Percentiles rank a stretch among this genome's conserved stretches.
Evolutionary conservation across 2,888 invertebrate genomes (phyloP).

Genomic region (Synanthedon tipuliformis): DNA sequence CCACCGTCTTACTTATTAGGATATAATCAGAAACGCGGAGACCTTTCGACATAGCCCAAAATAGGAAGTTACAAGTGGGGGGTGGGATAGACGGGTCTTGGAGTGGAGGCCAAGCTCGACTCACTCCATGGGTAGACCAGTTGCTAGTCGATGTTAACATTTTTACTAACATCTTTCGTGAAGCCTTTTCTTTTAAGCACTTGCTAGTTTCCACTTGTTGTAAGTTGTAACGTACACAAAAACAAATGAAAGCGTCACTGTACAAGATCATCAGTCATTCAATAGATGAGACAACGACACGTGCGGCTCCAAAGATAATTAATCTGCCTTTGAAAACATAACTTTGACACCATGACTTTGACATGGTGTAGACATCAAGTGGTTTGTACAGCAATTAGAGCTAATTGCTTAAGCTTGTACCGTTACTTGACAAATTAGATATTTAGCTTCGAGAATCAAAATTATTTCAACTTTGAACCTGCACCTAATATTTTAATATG

Average conservation of each 20-base stretch:
- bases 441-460: background rate
- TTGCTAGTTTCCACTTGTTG: background rate
- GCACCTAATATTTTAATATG: no score
- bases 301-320: conserved; percentile 7
- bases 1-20: no score
- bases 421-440: background rate
- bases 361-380: background rate
- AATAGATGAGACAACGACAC: conserved; percentile 5
- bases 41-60: no score
- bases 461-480: no score
- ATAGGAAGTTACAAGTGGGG: no score
- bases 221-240: background rate
- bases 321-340: conserved; percentile 3
- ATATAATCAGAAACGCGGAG: no score
- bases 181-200: no score
- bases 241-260: background rate
- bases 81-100: no score
- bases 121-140: no score
- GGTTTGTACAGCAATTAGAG: background rate
- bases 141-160: no score
- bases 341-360: background rate
- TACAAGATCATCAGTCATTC: conserved; percentile 3
- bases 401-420: background rate
- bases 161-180: no score
- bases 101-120: no score